These are phyloP conservation scores for Cosmopolites sordidus DNA, from an alignment of 2,888 invertebrate genomes.

Conservation along the genomic window DNA sequence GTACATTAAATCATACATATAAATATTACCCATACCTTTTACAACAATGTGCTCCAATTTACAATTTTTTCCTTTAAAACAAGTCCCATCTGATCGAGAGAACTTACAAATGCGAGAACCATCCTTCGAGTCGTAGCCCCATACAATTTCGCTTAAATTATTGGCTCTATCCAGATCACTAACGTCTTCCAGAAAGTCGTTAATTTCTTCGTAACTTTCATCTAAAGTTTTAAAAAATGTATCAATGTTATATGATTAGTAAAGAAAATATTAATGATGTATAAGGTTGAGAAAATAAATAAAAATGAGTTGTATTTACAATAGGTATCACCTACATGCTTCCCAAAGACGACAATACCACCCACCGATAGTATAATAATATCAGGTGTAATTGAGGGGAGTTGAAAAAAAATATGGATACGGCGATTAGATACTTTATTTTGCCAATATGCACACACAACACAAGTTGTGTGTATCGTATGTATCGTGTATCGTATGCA, in stretches of 20 bases:
- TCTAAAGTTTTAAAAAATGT: neutral
- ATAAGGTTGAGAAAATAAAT: neutral
- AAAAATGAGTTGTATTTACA: too few species aligned
- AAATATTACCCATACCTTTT: constrained; percentile 34
- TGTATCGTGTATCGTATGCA: too few species aligned
- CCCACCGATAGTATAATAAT: too few species aligned
- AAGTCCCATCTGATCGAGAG: constrained; percentile 33
- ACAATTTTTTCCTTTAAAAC: constrained; percentile 38
- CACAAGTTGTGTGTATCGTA: too few species aligned
- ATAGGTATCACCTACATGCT: too few species aligned
- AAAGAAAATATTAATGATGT: neutral
- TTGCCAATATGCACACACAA: too few species aligned
- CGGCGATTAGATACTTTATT: too few species aligned
- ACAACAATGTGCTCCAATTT: constrained; percentile 35
- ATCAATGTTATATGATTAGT: neutral
- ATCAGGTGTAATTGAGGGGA: too few species aligned
- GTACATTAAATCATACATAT: neutral
- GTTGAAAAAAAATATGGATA: too few species aligned
- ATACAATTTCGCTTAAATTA: constrained; percentile 34
- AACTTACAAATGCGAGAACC: constrained; percentile 38
- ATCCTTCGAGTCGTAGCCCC: constrained; percentile 39
- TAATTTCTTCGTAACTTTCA: too few species aligned
- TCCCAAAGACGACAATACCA: too few species aligned
- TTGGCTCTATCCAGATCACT: constrained; percentile 31
- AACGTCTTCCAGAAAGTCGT: constrained; percentile 29